Conservation (phyloP, 1,140 invertebrate species). For the Latrodectus geometricus region DNA sequence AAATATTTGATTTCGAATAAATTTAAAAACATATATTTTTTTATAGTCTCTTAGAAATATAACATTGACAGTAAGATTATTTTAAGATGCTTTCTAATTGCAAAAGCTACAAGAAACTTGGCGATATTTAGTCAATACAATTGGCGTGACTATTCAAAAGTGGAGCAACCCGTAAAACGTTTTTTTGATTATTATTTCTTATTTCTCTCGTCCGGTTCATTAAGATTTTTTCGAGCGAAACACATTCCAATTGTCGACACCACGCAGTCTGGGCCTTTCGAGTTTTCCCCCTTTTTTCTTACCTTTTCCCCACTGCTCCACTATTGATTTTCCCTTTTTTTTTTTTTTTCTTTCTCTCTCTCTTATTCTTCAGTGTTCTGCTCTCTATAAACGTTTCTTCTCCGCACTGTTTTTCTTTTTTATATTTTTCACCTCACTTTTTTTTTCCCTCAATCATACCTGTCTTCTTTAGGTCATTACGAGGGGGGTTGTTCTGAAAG, state of each 20-base stretch:
- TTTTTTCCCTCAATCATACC: constrained; percentile 39
- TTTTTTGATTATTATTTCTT: constrained; percentile 12
- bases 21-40: too few species aligned
- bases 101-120: not conserved
- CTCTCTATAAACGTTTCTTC: constrained; percentile 14
- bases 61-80: not conserved
- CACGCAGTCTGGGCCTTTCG: constrained; percentile 55
- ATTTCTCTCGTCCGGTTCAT: constrained; percentile 51
- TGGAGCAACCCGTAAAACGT: constrained; percentile 28
- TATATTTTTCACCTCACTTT: constrained; percentile 19
- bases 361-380: constrained; percentile 21
- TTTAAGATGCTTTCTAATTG: not conserved
- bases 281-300: constrained; percentile 1
- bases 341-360: constrained; percentile 26
- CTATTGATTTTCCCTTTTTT: not conserved
- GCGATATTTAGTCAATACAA: constrained; percentile 8
- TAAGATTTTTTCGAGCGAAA: constrained; percentile 52
- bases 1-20: too few species aligned
- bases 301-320: not conserved
- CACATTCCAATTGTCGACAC: constrained; percentile 61
- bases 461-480: constrained; percentile 45
- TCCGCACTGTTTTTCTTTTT: constrained; percentile 13
- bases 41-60: too few species aligned
- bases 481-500: constrained; percentile 34
- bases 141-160: constrained; percentile 4